phyloP scores from a whole-genome alignment of 2,888 invertebrate genomes.

The Eulithis testata region DNA sequence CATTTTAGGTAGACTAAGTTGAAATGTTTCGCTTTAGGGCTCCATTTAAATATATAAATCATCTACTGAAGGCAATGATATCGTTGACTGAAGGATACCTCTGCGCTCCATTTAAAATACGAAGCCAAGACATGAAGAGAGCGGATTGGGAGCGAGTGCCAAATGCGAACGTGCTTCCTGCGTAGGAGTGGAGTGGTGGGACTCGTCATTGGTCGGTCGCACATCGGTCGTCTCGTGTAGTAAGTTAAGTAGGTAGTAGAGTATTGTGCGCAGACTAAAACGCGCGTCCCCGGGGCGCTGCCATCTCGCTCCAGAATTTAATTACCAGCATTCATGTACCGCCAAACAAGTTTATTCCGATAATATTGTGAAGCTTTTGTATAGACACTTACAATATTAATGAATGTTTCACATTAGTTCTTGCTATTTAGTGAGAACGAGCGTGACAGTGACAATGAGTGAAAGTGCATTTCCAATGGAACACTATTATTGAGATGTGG shows the following conservation, averaged over 20 bases:
- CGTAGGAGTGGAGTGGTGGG: constrained; percentile 47
- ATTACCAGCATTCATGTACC: constrained; percentile 17
- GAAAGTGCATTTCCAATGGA: constrained; percentile 73
- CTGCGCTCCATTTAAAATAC: not conserved
- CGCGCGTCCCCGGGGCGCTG: constrained; percentile 17
- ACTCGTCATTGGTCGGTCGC: constrained; percentile 5
- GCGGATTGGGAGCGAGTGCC: constrained; percentile 24
- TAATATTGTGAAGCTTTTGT: constrained; percentile 23
- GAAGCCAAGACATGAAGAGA: constrained; percentile 3
- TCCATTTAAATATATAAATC: too few relatives aligned
- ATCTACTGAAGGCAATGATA: too few relatives aligned
- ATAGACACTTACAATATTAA: constrained; percentile 31
- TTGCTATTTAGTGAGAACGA: constrained; percentile 31
- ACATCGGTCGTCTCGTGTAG: constrained; percentile 44
- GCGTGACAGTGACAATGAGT: constrained; percentile 60
- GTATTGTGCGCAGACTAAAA: constrained; percentile 41
- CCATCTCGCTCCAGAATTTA: constrained; percentile 14
- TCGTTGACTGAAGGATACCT: too few relatives aligned
- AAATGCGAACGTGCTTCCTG: constrained; percentile 52
- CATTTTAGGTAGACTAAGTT: too few relatives aligned
- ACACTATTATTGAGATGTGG: constrained; percentile 70
- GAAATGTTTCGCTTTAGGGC: too few relatives aligned
- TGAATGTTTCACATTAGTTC: constrained; percentile 44
- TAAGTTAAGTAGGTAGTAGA: constrained; percentile 57
- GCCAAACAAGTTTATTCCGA: constrained; percentile 23